Base-by-base conservation (phyloP, 23 tunicate species). In the Phallusia fumigata region DNA sequence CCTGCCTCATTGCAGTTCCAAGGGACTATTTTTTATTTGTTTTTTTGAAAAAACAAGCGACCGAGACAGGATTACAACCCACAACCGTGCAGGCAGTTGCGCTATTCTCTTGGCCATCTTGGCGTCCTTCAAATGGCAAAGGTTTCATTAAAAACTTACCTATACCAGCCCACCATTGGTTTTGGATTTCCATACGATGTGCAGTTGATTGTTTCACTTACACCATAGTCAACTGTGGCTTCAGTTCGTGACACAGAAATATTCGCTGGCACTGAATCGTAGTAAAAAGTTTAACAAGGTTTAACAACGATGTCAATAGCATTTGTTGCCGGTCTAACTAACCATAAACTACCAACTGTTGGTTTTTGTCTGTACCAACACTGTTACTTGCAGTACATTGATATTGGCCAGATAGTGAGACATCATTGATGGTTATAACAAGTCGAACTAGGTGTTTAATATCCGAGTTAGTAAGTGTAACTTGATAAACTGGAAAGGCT, bases 161-260 rank as follows among this genome's bases (percentile, higher is more conserved):
- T 58, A 24, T 58, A 58, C 69, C 69, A 58, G 5, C 2, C 3
- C 2, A 58, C 16, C 3, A 8, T 24, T 1, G 69, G 69, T 6
- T 58, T 58, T 6, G 69, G 69, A 13, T 58, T 58, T 58, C 69
- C 69, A 58, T 58, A 58, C 69, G 69, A 58, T 21, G 69, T 6
- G 69, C 69, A 58, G 28, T 58, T 24, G 13, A 58, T 16, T 8
- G 69, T 58, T 58, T 58, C 5, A 1, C 3, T 13, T 13, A 21
- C 69, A 21, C 16, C 69, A 1, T 22, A 16, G 8, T 58, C 28
- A 21, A 58, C 26, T 5, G 26, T 58, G 3, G 13, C 69, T 1
- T 22, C 3, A 5, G 15, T 58, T 58, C 13, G 26, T 24, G 69
- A 6, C 1, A 24, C 69, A 24, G 69, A 58, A 6, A 58, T 58